Evolutionary conservation across 1,140 invertebrate species (phyloP), one percentile per base, ranked within the genome.

Genomic region (Drosophila yakuba): DNA sequence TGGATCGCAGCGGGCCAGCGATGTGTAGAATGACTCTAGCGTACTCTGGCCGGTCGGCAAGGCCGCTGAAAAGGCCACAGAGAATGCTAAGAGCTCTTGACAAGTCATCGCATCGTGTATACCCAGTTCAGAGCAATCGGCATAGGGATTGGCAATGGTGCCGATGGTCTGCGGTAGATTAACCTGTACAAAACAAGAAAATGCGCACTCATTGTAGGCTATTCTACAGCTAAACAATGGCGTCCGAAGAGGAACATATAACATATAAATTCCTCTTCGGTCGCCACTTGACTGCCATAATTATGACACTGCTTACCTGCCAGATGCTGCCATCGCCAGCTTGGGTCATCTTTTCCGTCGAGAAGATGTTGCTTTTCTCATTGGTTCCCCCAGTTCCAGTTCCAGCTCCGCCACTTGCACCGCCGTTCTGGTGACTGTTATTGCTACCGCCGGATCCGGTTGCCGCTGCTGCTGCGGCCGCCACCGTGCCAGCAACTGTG

Each of bases 31-130:
- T 2, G 96, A 96, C 78, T 97, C 96, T 20, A 97, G 93, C 4
- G 96, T 96, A 35, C 97, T 94, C 93, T 97, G 97, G 41, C 96
- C 96, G 6, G 97, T 98, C 17, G 97, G 97, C 63, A 98, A 92
- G 2, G 97, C 97, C 1, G 97, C 97, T 78, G 97, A 97, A 28
- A 99, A 95, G 10, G 97, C 97, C 44, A 98, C 97, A 48, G 97
- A 97, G 28, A 98, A 93, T 35, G 97, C 97, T 44, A 99, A 93
- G 2, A 98, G 94, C 93, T 99, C 97, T 93, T 97, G 97, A 93
- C 97, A 98, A 2, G 97, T 98, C 94, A 98, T 96, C 10, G 95
- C 94, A 92, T 92, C 93, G 80, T 90, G 93, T 90, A 93, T 95
- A 84, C 84, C 94, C 86, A 84, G 91, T 67, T 93, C 94, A 57